Conservation (phyloP, 2,113 vertebrate genomes). For the Fregata magnificens region DNA sequence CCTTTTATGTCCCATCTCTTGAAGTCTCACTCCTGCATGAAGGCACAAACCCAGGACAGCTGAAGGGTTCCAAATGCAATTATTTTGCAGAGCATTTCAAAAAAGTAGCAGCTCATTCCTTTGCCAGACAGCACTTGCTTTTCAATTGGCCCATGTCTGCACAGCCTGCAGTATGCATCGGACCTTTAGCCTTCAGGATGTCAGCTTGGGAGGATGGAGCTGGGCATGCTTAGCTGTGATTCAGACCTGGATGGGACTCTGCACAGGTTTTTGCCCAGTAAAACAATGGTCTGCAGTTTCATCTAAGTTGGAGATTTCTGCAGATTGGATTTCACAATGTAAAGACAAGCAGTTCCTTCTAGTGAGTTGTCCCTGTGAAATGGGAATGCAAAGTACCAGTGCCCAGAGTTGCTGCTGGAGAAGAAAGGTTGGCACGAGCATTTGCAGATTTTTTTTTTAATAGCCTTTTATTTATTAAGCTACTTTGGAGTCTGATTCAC, state of each 20-base stretch:
- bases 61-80: not conserved
- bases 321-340: not conserved
- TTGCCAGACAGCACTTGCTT: not conserved
- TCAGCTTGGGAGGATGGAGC: not conserved
- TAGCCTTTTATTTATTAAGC: constrained; percentile 44
- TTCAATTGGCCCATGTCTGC: not conserved
- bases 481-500: not conserved
- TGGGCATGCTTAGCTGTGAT: not conserved
- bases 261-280: not conserved
- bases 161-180: not conserved
- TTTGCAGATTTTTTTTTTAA: not conserved
- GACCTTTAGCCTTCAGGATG: not conserved
- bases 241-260: not conserved
- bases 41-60: not conserved
- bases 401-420: not conserved
- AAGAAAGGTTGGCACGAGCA: not conserved
- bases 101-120: not conserved
- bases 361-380: not conserved
- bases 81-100: not conserved
- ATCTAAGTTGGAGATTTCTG: not conserved
- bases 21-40: not conserved
- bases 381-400: not conserved
- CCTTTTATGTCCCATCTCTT: constrained; percentile 17
- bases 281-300: not conserved
- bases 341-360: not conserved